A percentile compares a stretch with the other conserved stretches of the same genome.
These are phyloP conservation scores for Polypterus bichir DNA, from an alignment of 2,113 vertebrate species.

Conservation along the genomic window DNA sequence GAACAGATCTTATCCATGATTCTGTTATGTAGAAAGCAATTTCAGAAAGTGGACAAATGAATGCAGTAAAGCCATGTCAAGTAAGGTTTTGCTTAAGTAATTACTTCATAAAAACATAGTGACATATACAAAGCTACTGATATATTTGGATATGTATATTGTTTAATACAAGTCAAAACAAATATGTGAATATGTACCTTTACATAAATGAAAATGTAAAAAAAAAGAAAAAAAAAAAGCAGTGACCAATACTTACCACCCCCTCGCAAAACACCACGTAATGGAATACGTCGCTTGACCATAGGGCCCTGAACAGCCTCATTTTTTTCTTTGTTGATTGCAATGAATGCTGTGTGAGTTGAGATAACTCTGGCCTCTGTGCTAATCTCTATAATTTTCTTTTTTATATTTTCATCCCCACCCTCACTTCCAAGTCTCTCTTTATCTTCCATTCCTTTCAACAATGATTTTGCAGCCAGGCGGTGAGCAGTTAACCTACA, in stretches of 20 bases:
- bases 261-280: too few relatives aligned
- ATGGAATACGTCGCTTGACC: background rate
- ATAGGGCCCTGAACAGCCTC: slow-evolving; percentile 24
- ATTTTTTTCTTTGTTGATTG: slow-evolving; percentile 27
- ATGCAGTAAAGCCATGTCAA: too few relatives aligned
- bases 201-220: background rate
- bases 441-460: slow-evolving; percentile 28
- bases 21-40: too few relatives aligned
- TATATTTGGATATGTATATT: too few relatives aligned
- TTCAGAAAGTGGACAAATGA: too few relatives aligned
- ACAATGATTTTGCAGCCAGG: slow-evolving; percentile 34
- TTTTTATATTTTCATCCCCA: slow-evolving; percentile 1
- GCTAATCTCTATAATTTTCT: slow-evolving; percentile 26
- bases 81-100: too few relatives aligned
- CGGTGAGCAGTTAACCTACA: slow-evolving; percentile 37
- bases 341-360: slow-evolving; percentile 36
- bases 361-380: slow-evolving; percentile 33
- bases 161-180: background rate
- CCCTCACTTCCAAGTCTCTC: slow-evolving; percentile 7
- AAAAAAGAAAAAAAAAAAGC: background rate
- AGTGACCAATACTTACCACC: background rate
- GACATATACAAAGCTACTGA: too few relatives aligned
- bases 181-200: background rate
- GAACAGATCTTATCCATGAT: too few relatives aligned
- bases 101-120: too few relatives aligned